Conservation (phyloP, 2,797 vertebrate species). For the Apogon hyalosoma region DNA sequence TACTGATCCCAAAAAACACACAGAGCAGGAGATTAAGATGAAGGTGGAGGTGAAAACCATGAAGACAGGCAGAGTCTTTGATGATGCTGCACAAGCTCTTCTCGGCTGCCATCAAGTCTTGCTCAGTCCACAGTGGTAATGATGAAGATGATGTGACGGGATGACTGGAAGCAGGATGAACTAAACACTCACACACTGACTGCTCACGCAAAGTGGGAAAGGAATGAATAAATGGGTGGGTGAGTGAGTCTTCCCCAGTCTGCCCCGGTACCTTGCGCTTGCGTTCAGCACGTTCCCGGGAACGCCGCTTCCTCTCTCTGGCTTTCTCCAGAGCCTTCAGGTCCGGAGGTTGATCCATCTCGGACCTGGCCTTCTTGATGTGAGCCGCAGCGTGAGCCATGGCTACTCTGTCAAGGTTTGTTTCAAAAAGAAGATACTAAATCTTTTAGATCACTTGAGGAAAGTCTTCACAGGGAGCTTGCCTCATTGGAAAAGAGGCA, state of each 20-base stretch:
- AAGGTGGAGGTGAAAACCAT: neutral
- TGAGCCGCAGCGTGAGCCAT: slow-evolving; percentile 98
- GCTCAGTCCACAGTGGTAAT: slow-evolving; percentile 5
- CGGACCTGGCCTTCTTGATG: slow-evolving; percentile 94
- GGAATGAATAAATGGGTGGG: slow-evolving; percentile 42
- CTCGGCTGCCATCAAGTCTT: neutral
- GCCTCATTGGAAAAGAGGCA: slow-evolving; percentile 13
- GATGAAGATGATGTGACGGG: slow-evolving; percentile 37
- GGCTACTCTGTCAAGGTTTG: slow-evolving; percentile 36
- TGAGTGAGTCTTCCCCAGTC: slow-evolving; percentile 18
- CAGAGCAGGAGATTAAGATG: slow-evolving; percentile 1
- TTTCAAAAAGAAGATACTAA: slow-evolving; percentile 17
- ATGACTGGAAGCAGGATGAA: slow-evolving; percentile 30
- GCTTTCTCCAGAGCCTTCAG: slow-evolving; percentile 91
- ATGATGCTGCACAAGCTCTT: neutral
- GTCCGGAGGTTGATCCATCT: slow-evolving; percentile 89
- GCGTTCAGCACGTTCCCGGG: slow-evolving; percentile 92
- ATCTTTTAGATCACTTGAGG: slow-evolving; percentile 36
- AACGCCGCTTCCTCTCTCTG: slow-evolving; percentile 90
- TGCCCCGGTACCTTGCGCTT: slow-evolving; percentile 93
- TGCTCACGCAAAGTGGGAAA: slow-evolving; percentile 33
- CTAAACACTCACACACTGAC: slow-evolving; percentile 12
- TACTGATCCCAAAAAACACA: neutral
- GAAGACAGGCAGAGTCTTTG: slow-evolving; percentile 1
- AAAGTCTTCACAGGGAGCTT: slow-evolving; percentile 19